phyloP scores from a whole-genome alignment of 2,797 vertebrate genomes.

The Cirrhinus molitorella region DNA sequence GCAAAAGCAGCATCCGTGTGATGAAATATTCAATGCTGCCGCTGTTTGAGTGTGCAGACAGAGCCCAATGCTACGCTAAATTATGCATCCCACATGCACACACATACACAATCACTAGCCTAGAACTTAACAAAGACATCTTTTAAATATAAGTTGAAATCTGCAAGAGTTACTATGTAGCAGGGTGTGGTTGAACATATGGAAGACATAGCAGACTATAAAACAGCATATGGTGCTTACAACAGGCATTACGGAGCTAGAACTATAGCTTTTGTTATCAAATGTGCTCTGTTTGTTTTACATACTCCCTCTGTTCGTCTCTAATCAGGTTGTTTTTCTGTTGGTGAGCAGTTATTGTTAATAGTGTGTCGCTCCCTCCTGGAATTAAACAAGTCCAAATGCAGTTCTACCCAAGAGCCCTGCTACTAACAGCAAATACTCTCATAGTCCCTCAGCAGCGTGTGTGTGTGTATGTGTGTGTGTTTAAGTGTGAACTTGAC shows the following conservation, averaged over 20 bases:
- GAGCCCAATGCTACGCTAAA: constrained; percentile 76
- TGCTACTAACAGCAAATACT: constrained; percentile 76
- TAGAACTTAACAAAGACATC: constrained; percentile 71
- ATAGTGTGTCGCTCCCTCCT: constrained; percentile 72
- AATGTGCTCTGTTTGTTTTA: constrained; percentile 46
- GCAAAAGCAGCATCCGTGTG: constrained; percentile 73
- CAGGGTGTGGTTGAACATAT: constrained; percentile 26
- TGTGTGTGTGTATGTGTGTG: constrained; percentile 48
- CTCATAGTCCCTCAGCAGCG: constrained; percentile 62
- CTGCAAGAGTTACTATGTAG: constrained; percentile 13
- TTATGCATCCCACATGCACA: constrained; percentile 76
- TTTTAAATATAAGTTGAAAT: constrained; percentile 22
- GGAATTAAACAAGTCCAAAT: constrained; percentile 77
- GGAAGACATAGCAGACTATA: constrained; percentile 3
- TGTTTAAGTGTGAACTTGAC: constrained; percentile 56
- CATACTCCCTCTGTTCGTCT: constrained; percentile 54
- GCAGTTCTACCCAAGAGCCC: constrained; percentile 74
- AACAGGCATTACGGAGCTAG: constrained; percentile 6
- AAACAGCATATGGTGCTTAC: constrained; percentile 21
- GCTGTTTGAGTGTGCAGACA: constrained; percentile 75
- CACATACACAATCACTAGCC: constrained; percentile 62
- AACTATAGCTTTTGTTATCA: neutral
- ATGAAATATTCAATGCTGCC: constrained; percentile 83
- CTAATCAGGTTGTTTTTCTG: constrained; percentile 60
- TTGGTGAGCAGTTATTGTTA: constrained; percentile 63